phyloP scores from a whole-genome alignment of 2,888 invertebrate genomes.

The Drosophila peninsularis region DNA sequence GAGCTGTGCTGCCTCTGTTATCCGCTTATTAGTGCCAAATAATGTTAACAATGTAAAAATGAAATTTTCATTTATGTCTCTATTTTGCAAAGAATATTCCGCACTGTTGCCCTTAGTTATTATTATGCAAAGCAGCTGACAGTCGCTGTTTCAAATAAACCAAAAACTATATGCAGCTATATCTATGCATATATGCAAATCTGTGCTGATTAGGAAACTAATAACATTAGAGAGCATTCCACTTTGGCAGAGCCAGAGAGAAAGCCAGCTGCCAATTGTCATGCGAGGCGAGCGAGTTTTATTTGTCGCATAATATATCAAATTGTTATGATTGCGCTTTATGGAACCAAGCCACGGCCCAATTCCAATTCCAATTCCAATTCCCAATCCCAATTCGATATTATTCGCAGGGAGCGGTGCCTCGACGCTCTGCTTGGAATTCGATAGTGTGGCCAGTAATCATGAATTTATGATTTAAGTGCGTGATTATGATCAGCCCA shows the following conservation, averaged over 20 bases:
- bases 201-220: neutral
- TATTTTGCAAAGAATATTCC: constrained; percentile 41
- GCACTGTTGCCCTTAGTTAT: constrained; percentile 42
- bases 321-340: constrained; percentile 59
- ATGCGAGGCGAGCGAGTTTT: constrained; percentile 41
- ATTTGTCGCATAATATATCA: constrained; percentile 67
- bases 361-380: constrained; percentile 25
- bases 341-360: constrained; percentile 30
- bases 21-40: constrained; percentile 71
- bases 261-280: constrained; percentile 41
- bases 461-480: constrained; percentile 81
- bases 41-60: constrained; percentile 58
- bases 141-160: constrained; percentile 20
- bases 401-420: constrained; percentile 60
- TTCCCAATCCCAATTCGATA: constrained; percentile 10
- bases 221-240: constrained; percentile 4
- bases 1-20: constrained; percentile 34
- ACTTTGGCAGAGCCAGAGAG: constrained; percentile 29
- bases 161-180: neutral
- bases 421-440: constrained; percentile 64
- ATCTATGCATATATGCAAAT: neutral
- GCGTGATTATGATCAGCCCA: constrained; percentile 65
- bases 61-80: constrained; percentile 54
- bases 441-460: constrained; percentile 50
- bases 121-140: constrained; percentile 71